Percentiles rank a stretch among this genome's conserved stretches.
Conservation (phyloP, 2,888 invertebrate species). For the Lysandra bellargus region DNA sequence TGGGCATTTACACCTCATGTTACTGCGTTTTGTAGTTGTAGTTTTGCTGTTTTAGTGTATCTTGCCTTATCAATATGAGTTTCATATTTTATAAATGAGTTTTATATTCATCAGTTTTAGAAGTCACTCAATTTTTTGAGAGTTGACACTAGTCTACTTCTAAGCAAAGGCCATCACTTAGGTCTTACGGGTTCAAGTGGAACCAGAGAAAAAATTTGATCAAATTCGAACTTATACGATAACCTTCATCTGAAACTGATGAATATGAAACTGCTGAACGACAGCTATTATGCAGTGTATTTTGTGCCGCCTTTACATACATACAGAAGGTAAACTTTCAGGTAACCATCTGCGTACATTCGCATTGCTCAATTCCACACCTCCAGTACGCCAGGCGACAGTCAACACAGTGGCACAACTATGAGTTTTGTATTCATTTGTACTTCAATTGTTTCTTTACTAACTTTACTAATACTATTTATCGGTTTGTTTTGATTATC, state of each 20-base stretch:
- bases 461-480: slow-evolving; percentile 2
- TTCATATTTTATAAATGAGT: background rate
- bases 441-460: slow-evolving; percentile 17
- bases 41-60: slow-evolving; percentile 13
- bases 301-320: slow-evolving; percentile 28
- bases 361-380: slow-evolving; percentile 52
- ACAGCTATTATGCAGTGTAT: background rate
- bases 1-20: slow-evolving; percentile 53
- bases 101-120: background rate
- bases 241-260: background rate
- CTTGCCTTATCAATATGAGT: background rate
- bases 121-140: too few species aligned
- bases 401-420: slow-evolving; percentile 68
- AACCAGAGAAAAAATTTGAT: too few species aligned
- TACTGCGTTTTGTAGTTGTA: slow-evolving; percentile 50
- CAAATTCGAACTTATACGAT: too few species aligned
- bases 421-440: slow-evolving; percentile 34
- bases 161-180: too few species aligned
- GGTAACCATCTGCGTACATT: slow-evolving; percentile 65
- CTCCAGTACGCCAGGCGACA: slow-evolving; percentile 59
- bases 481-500: background rate
- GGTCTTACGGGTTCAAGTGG: too few species aligned
- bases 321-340: slow-evolving; percentile 54
- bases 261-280: slow-evolving; percentile 7
- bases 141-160: too few species aligned